Conservation (phyloP, 2,888 invertebrate genomes). For the Coenonympha glycerion region DNA sequence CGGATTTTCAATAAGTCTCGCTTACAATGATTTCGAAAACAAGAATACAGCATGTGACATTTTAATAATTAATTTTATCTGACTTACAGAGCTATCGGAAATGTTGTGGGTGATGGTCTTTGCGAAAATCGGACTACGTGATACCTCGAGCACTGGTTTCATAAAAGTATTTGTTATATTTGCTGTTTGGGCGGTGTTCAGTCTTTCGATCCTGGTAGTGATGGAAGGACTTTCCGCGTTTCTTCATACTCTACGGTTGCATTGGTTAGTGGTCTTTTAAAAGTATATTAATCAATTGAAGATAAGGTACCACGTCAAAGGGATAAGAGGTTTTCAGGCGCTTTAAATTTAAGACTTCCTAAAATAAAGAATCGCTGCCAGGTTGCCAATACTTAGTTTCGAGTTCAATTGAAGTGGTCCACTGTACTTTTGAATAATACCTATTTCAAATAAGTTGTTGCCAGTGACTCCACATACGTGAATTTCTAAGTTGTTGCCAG, state of each 20-base stretch:
- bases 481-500: too few species aligned
- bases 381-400: too few species aligned
- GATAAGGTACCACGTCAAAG: too few species aligned
- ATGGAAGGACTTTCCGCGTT: conserved; percentile 96
- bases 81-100: conserved; percentile 81
- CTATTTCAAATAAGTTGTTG: too few species aligned
- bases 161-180: conserved; percentile 79
- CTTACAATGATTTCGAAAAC: conserved; percentile 35
- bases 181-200: conserved; percentile 83
- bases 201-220: conserved; percentile 85
- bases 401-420: too few species aligned
- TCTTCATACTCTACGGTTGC: conserved; percentile 89
- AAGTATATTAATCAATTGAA: too few species aligned
- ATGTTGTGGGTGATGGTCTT: conserved; percentile 85
- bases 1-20: too few species aligned
- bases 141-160: conserved; percentile 46
- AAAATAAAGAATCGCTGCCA: too few species aligned
- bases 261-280: conserved; percentile 79
- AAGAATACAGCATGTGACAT: neutral
- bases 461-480: too few species aligned
- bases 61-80: neutral
- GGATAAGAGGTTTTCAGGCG: too few species aligned
- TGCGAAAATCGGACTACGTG: conserved; percentile 57
- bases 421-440: too few species aligned
- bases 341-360: too few species aligned